These are phyloP conservation scores for Otolemur crassicaudatus DNA, from an alignment of 2,797 vertebrate species.

Conservation along the genomic window DNA sequence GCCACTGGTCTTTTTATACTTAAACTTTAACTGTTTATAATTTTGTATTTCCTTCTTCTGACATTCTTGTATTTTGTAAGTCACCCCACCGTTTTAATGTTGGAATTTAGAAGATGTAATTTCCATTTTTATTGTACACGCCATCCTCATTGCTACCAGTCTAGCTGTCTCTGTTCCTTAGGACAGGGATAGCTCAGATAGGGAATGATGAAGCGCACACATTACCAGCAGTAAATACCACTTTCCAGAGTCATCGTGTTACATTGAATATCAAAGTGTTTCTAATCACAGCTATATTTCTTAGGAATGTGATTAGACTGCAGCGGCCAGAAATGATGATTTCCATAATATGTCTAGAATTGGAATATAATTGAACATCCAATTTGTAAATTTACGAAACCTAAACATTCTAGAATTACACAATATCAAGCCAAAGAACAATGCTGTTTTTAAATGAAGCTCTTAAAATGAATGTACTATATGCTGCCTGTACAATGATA, in stretches of 20 bases:
- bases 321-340: constrained; percentile 64
- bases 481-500: neutral
- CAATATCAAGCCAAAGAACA: constrained; percentile 56
- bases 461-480: constrained; percentile 45
- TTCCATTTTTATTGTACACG: constrained; percentile 32
- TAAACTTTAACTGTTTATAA: constrained; percentile 26
- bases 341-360: constrained; percentile 70
- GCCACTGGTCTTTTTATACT: neutral
- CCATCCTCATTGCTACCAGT: neutral
- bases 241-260: constrained; percentile 64
- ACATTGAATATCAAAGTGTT: constrained; percentile 68
- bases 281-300: constrained; percentile 78
- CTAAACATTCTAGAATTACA: constrained; percentile 28
- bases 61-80: neutral
- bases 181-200: constrained; percentile 19
- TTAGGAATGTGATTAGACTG: constrained; percentile 63
- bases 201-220: constrained; percentile 60
- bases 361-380: constrained; percentile 59
- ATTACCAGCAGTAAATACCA: constrained; percentile 69
- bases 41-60: neutral
- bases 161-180: constrained; percentile 13
- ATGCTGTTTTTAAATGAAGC: constrained; percentile 46
- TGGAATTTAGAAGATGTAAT: neutral
- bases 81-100: neutral
- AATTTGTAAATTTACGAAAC: constrained; percentile 65